Evolutionary conservation across 1,140 invertebrate genomes (phyloP).

Genomic region (Listronotus bonariensis): DNA sequence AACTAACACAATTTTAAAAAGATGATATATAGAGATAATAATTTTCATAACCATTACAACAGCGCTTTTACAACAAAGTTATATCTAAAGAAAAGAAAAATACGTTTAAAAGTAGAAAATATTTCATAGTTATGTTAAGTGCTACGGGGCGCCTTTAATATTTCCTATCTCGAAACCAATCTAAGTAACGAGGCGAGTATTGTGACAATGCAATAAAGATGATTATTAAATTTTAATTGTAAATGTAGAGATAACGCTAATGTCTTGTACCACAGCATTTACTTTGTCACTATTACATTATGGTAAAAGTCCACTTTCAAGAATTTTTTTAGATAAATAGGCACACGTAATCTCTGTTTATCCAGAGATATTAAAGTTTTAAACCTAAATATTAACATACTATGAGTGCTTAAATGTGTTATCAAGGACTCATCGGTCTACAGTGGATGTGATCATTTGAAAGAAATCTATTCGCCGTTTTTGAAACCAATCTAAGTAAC

Average conservation of each 20-base stretch:
- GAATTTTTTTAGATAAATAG: too few relatives aligned
- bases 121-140: conserved; percentile 5
- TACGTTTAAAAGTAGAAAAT: neutral
- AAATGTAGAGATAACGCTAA: neutral
- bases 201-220: conserved; percentile 7
- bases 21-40: conserved; percentile 16
- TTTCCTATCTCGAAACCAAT: conserved; percentile 3
- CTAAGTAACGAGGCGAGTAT: neutral
- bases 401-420: too few relatives aligned
- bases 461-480: too few relatives aligned
- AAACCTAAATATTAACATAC: too few relatives aligned
- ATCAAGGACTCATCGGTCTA: too few relatives aligned
- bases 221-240: neutral
- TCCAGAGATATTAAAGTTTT: too few relatives aligned
- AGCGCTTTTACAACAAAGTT: conserved; percentile 3
- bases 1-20: conserved; percentile 8
- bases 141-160: conserved; percentile 8
- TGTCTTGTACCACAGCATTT: neutral
- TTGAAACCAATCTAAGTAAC: neutral
- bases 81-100: conserved; percentile 17
- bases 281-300: too few relatives aligned
- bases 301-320: too few relatives aligned
- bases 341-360: too few relatives aligned
- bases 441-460: too few relatives aligned
- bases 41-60: conserved; percentile 13